phyloP scores from a whole-genome alignment of 2,797 vertebrate species.

The Emydoidea blandingii region DNA sequence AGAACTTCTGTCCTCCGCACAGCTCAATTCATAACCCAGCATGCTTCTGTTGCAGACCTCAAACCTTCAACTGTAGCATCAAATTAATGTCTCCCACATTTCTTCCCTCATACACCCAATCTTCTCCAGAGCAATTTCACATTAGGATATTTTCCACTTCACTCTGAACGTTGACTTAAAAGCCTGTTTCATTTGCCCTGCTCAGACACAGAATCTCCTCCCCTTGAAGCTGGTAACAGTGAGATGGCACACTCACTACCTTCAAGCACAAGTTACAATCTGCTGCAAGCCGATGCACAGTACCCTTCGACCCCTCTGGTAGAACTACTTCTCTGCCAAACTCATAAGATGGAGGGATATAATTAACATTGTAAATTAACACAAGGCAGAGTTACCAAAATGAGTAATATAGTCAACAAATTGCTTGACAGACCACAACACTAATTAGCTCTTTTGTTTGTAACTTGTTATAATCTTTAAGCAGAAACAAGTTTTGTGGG shows the following conservation, averaged over 20 bases:
- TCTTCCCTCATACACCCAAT: not conserved
- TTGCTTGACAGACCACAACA: not conserved
- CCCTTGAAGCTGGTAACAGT: not conserved
- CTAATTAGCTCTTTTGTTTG: not conserved
- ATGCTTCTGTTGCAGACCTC: not conserved
- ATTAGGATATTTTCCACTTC: not conserved
- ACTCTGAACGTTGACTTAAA: not conserved
- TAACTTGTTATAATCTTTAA: not conserved
- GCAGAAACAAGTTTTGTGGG: not conserved
- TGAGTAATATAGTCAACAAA: not conserved
- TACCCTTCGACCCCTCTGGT: not conserved
- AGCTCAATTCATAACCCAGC: not conserved
- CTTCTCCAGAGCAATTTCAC: not conserved
- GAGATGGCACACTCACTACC: not conserved
- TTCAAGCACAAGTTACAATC: not conserved
- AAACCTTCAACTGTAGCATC: not conserved
- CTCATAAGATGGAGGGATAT: not conserved
- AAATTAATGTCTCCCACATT: not conserved
- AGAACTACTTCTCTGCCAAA: not conserved
- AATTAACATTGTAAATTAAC: not conserved
- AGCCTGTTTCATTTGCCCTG: not conserved
- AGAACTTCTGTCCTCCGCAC: not conserved
- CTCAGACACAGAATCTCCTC: not conserved
- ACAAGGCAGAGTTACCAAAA: not conserved
- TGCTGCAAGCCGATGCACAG: not conserved